Conservation (phyloP, 2,888 invertebrate genomes). For the Myathropa florea region DNA sequence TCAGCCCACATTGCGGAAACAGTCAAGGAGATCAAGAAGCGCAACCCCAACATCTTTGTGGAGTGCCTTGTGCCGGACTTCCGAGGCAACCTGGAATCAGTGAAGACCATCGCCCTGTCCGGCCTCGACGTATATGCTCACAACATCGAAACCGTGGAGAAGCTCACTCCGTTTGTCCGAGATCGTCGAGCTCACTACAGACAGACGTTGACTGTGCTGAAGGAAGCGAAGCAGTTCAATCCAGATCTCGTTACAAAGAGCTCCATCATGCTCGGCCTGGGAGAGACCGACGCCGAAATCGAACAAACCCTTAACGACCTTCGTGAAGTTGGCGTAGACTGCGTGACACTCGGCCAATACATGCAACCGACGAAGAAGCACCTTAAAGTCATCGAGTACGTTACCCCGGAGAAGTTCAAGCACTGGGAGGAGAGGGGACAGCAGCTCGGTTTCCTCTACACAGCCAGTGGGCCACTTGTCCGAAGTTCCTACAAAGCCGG, state of each 20-base stretch:
- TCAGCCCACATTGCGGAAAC: slow-evolving; percentile 96
- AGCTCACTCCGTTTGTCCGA: slow-evolving; percentile 93
- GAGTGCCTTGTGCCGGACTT: slow-evolving; percentile 99
- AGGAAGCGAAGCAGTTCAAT: slow-evolving; percentile 90
- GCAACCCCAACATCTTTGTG: slow-evolving; percentile 93
- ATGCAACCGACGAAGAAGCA: slow-evolving; percentile 99
- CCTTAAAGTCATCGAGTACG: slow-evolving; percentile 96
- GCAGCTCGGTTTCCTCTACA: slow-evolving; percentile 95
- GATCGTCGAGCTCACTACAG: slow-evolving; percentile 95
- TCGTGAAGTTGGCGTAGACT: slow-evolving; percentile 91
- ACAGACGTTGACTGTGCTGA: slow-evolving; percentile 92
- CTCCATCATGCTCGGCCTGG: slow-evolving; percentile 98
- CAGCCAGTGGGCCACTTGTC: slow-evolving; percentile 98
- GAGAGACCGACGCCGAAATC: slow-evolving; percentile 93
- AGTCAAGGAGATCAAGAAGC: slow-evolving; percentile 90
- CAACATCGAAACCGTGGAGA: slow-evolving; percentile 98
- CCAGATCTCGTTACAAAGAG: slow-evolving; percentile 96
- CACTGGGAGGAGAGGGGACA: slow-evolving; percentile 92
- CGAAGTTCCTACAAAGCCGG: slow-evolving; percentile 99
- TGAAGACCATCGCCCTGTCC: slow-evolving; percentile 88
- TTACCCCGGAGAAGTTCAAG: slow-evolving; percentile 95
- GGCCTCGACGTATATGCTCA: slow-evolving; percentile 98
- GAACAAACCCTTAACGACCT: slow-evolving; percentile 93
- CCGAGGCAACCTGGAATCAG: slow-evolving; percentile 88
- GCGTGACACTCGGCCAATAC: slow-evolving; percentile 98